phyloP scores from a whole-genome alignment of 2,113 vertebrate genomes.

The Bos indicus region DNA sequence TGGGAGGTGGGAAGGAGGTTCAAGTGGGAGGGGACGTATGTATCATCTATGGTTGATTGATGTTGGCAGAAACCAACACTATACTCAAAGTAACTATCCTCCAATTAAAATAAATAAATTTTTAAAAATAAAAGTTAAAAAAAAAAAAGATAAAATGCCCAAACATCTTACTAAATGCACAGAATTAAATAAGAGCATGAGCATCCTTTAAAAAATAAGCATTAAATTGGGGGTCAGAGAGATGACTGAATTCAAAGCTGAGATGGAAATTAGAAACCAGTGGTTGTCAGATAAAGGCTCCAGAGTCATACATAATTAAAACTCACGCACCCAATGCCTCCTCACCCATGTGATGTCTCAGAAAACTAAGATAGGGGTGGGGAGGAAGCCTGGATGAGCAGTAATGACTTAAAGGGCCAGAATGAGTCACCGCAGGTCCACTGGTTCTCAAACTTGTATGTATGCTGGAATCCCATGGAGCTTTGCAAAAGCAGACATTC shows the following conservation, averaged over 20 bases:
- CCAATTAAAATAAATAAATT: not conserved
- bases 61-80: not conserved
- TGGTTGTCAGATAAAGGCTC: not conserved
- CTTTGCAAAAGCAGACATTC: not conserved
- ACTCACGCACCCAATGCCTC: not conserved
- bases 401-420: not conserved
- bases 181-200: not conserved
- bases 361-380: not conserved
- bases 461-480: not conserved
- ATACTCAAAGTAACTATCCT: not conserved
- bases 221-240: not conserved
- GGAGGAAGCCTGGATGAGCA: not conserved
- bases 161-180: not conserved
- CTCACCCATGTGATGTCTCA: not conserved
- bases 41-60: not conserved
- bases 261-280: constrained; percentile 31
- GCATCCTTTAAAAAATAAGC: not conserved
- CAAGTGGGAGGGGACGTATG: not conserved
- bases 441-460: not conserved
- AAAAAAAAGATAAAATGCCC: not conserved
- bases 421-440: not conserved
- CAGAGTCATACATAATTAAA: constrained; percentile 31
- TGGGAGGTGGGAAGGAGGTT: not conserved
- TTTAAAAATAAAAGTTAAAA: not conserved
- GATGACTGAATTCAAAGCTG: not conserved